phyloP scores from a whole-genome alignment of 2,888 invertebrate species.

The Scaptomyza reducta region DNA sequence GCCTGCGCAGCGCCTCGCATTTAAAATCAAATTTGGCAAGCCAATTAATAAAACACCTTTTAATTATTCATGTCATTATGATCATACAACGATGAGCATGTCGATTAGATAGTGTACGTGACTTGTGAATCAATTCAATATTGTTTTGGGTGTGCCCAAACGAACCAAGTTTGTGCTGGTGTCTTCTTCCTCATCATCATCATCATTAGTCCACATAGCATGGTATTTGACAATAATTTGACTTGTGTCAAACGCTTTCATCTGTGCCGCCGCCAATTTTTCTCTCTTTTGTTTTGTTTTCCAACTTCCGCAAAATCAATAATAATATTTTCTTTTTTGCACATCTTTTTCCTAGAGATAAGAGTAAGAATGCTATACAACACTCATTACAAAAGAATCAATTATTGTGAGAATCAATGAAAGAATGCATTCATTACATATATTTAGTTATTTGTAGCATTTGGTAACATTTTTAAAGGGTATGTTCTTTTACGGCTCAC shows the following conservation, averaged over 20 bases:
- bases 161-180: not conserved
- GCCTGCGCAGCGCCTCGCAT: slow-evolving; percentile 45
- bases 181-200: not conserved
- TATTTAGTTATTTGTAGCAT: no score
- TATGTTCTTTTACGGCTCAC: not conserved
- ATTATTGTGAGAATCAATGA: no score
- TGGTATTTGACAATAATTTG: slow-evolving; percentile 7
- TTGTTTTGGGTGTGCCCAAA: slow-evolving; percentile 19
- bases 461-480: no score
- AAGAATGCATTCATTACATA: no score
- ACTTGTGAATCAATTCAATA: slow-evolving; percentile 4
- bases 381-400: not conserved
- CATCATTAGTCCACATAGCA: slow-evolving; percentile 24
- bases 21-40: slow-evolving; percentile 14
- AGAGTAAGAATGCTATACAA: no score
- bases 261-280: slow-evolving; percentile 18
- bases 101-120: slow-evolving; percentile 35
- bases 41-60: no score
- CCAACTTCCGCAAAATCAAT: no score
- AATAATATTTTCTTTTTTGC: no score
- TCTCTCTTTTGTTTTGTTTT: no score
- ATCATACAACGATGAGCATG: slow-evolving; percentile 16
- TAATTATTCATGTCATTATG: no score
- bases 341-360: no score
- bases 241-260: slow-evolving; percentile 27